A percentile compares a stretch with the other conserved stretches of the same genome.
Evolutionary conservation across 1,140 invertebrate species (phyloP).

Genomic region (Drosophila fuyamai): DNA sequence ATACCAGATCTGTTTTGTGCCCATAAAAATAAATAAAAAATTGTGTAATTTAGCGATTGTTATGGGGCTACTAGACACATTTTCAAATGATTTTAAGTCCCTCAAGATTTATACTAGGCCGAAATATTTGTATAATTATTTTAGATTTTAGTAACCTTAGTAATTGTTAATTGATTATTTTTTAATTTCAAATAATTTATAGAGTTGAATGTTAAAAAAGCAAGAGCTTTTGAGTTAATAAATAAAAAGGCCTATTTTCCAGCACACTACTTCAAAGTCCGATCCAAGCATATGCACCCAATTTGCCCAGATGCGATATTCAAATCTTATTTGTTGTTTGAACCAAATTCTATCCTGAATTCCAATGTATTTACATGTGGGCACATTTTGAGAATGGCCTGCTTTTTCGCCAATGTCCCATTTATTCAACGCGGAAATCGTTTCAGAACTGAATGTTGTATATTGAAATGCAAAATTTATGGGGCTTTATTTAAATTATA

Average conservation of each 20-base stretch:
- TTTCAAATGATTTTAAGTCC: too few species aligned
- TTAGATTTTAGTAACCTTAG: too few species aligned
- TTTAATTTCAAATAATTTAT: too few species aligned
- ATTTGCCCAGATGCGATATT: constrained; percentile 43
- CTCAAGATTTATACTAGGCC: too few species aligned
- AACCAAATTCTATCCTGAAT: constrained; percentile 58
- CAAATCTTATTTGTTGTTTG: constrained; percentile 43
- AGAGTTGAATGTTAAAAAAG: too few species aligned
- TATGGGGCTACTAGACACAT: too few species aligned
- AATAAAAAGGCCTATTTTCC: neutral
- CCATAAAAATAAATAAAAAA: too few species aligned
- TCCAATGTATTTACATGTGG: constrained; percentile 17
- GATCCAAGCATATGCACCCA: constrained; percentile 31
- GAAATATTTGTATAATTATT: too few species aligned
- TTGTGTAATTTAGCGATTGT: too few species aligned
- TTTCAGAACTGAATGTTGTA: constrained; percentile 7
- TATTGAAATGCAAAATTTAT: constrained; percentile 18
- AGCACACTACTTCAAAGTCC: neutral
- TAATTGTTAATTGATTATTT: too few species aligned
- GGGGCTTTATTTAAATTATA: constrained; percentile 13
- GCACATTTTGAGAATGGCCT: constrained; percentile 6
- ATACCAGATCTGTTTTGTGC: too few species aligned
- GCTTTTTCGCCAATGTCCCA: constrained; percentile 24
- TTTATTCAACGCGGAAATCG: constrained; percentile 34
- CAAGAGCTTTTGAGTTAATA: too few species aligned